These are phyloP conservation scores for Chauna torquata DNA, from an alignment of 2,113 vertebrate species.

Conservation along the genomic window DNA sequence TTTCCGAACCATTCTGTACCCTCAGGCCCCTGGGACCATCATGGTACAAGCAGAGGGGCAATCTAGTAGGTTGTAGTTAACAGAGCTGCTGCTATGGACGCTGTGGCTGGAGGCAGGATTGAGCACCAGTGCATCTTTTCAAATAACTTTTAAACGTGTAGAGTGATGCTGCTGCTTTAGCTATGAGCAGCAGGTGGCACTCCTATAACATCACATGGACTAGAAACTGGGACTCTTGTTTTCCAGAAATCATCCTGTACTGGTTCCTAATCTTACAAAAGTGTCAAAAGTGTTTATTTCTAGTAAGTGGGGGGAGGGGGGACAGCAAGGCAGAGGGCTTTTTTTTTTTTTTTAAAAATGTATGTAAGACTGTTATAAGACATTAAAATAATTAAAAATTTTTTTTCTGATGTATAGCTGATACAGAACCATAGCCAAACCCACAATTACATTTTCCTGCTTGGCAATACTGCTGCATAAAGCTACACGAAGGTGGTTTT, in stretches of 20 bases:
- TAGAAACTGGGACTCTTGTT: rapidly evolving
- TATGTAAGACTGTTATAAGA: neutral
- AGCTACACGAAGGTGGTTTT: neutral
- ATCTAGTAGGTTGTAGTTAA: rapidly evolving
- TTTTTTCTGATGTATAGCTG: neutral
- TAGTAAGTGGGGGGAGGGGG: neutral
- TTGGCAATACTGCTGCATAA: neutral
- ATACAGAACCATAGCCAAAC: neutral
- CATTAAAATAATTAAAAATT: neutral
- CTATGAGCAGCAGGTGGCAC: neutral
- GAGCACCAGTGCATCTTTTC: rapidly evolving
- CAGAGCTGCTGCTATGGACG: rapidly evolving
- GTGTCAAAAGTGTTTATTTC: neutral
- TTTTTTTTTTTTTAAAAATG: neutral
- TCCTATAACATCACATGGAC: rapidly evolving
- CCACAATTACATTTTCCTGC: neutral
- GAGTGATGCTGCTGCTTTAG: rapidly evolving
- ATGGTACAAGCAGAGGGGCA: no score
- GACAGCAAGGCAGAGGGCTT: neutral
- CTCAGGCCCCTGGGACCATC: no score
- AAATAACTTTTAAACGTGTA: rapidly evolving
- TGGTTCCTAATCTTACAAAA: neutral
- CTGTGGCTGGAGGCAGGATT: no score
- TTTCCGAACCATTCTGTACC: neutral
- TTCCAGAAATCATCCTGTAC: neutral